Evolutionary conservation across 2,888 invertebrate genomes (phyloP).

Genomic region (Leptopterna dolabrata): DNA sequence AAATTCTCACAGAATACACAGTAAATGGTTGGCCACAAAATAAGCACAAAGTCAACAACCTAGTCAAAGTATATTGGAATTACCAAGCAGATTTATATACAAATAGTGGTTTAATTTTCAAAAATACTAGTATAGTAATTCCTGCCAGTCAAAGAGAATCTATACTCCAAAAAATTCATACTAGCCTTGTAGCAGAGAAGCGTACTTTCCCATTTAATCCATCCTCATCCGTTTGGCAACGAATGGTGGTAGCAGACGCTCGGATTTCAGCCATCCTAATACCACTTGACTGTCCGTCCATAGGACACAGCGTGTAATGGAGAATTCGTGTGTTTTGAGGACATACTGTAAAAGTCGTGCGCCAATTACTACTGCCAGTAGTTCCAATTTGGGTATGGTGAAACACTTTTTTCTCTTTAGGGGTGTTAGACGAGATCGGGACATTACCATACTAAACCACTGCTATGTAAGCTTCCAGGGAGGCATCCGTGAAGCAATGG

Average conservation of each 20-base stretch:
- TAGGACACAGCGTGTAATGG: neutral
- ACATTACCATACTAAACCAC: constrained; percentile 9
- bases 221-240: too few species aligned
- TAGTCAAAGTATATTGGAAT: neutral
- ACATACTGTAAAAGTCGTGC: neutral
- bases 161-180: neutral
- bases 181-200: neutral
- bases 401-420: neutral
- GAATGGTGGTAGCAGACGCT: neutral
- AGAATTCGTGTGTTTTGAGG: neutral
- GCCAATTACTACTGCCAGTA: constrained; percentile 16
- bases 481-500: too few species aligned
- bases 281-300: constrained; percentile 41
- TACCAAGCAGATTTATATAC: neutral
- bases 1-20: neutral
- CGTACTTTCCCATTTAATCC: too few species aligned
- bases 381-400: constrained; percentile 36
- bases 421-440: neutral
- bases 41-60: neutral
- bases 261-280: constrained; percentile 5
- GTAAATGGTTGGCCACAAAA: neutral
- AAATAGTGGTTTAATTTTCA: neutral
- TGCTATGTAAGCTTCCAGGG: neutral
- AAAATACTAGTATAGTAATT: neutral
- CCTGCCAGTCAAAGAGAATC: neutral